Evolutionary conservation across 2,113 vertebrate species (phyloP).

Genomic region (Tretioscincus oriximinensis): DNA sequence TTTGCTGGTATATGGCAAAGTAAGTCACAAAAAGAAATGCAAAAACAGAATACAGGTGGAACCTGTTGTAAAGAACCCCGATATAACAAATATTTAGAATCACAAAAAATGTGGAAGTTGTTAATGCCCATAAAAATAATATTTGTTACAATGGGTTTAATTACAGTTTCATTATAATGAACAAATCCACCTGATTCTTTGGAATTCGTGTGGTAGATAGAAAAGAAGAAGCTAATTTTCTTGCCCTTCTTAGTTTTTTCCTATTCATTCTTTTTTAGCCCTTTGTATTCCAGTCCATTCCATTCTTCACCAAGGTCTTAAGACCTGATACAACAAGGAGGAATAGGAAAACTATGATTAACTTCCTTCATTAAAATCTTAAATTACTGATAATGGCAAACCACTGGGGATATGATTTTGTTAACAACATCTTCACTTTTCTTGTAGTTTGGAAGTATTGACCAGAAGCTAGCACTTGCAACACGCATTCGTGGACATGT

Average conservation of each 20-base stretch:
- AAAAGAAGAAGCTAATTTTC: background rate
- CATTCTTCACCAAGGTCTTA: background rate
- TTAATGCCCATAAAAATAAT: no score
- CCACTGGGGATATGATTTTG: background rate
- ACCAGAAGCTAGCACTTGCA: conserved; percentile 92
- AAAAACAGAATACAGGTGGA: background rate
- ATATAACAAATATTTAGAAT: no score
- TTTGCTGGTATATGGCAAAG: background rate
- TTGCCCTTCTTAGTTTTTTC: background rate
- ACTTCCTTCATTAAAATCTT: background rate
- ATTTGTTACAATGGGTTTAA: no score
- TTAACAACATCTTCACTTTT: conserved; percentile 44
- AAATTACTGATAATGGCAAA: background rate
- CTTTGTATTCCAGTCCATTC: no score
- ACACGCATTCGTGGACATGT: conserved; percentile 94
- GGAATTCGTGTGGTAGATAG: background rate
- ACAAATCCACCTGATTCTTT: no score
- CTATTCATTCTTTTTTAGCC: background rate
- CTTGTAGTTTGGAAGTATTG: conserved; percentile 90
- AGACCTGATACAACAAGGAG: background rate
- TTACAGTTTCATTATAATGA: no score
- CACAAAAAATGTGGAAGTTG: no score
- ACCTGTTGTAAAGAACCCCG: no score
- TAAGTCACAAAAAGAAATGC: background rate
- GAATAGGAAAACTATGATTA: background rate